Evolutionary conservation across 2,888 invertebrate genomes (phyloP).

Genomic region (Pollenia angustigena): DNA sequence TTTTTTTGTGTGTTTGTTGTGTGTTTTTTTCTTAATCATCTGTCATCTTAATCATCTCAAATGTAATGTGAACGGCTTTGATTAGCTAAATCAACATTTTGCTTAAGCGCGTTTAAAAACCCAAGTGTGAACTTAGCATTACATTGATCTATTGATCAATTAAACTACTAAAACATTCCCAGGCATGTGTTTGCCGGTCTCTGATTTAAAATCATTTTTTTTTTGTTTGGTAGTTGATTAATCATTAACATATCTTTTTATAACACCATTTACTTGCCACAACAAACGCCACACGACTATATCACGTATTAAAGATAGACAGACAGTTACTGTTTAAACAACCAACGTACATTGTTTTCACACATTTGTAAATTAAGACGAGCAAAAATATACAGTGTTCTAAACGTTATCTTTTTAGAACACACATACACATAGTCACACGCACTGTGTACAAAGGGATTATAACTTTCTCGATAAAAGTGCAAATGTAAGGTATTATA

Average conservation of each 20-base stretch:
- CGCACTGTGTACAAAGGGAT: not conserved
- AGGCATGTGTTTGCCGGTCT: no score
- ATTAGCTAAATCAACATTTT: no score
- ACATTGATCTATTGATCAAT: no score
- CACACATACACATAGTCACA: not conserved
- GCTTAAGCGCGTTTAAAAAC: no score
- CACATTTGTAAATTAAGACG: not conserved
- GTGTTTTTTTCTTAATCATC: no score
- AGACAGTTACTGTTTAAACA: slow-evolving; percentile 34
- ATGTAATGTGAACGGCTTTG: no score
- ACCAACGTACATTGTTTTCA: slow-evolving; percentile 31
- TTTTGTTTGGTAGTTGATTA: no score
- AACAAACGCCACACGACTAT: not conserved
- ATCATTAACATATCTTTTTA: not conserved
- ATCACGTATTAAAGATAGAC: slow-evolving; percentile 21
- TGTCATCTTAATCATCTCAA: no score
- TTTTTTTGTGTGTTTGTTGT: no score
- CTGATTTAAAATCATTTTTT: no score
- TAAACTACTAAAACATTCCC: no score
- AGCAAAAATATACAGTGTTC: not conserved
- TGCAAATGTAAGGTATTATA: not conserved
- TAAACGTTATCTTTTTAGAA: slow-evolving; percentile 33
- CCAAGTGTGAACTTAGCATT: no score
- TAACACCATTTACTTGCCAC: not conserved
- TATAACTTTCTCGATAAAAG: not conserved